Evolutionary conservation across 1,140 invertebrate species (phyloP), one percentile per base, ranked within the genome.

Genomic region (Gryllus bimaculatus): DNA sequence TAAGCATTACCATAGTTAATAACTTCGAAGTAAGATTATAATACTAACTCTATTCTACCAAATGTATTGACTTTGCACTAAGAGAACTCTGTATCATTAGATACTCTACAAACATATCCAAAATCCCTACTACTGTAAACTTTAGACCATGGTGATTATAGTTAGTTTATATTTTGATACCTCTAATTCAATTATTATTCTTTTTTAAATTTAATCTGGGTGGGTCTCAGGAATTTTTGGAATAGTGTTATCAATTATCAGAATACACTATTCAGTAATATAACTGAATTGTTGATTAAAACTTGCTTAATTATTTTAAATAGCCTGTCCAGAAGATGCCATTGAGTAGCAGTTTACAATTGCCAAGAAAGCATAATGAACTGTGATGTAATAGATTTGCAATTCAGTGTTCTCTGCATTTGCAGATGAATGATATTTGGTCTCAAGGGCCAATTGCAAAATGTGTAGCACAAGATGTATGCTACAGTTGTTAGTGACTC

Each of bases 281-380:
- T 66, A 66, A 66, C 1, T 13, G 54, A 66, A 66, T 66, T 66
- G 54, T 66, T 66, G 54, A 18, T 66, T 66, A 18, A 66, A 66
- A 66, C 54, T 66, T 66, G 54, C 54, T 66, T 66, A 66, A 66
- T 66, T 66, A 66, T 66, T 66, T 66, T 66, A 66, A 66, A 66
- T 66, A 66, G 54, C 54, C 26, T 66, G 54, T 66, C 54, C 54
- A 66, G 54, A 66, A 66, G 54, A 66, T 66, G 54, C 54, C 54
- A 66, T 66, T 66, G 54, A 66, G 54, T 66, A 66, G 54, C 54
- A 66, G 54, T 66, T 66, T 66, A 66, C 54, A 66, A 66, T 13
- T 66, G 54, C 54, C 54, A 66, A 66, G 54, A 18, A 66, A 66
- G 54, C 54, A 66, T 66, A 66, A 66, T 66, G 54, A 66, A 66